Conservation (phyloP, 2,888 invertebrate genomes). For the Heliconius sara region DNA sequence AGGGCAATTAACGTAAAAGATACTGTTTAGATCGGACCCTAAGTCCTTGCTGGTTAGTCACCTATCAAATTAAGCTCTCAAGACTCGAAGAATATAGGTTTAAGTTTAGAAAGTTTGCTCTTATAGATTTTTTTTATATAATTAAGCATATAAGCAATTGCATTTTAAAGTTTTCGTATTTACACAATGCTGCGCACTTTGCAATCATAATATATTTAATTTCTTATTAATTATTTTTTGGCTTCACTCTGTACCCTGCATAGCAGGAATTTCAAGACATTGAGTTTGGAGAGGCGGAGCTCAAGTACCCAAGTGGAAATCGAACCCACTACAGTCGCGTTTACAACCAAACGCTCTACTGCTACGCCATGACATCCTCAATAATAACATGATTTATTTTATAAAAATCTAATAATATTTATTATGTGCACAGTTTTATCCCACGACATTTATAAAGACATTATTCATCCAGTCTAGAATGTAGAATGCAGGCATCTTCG, state of each 20-base stretch:
- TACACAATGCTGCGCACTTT: too few species aligned
- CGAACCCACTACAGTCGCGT: neutral
- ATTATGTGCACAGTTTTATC: neutral
- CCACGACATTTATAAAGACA: slow-evolving; percentile 21
- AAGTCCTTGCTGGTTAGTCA: slow-evolving; percentile 17
- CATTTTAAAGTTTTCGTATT: too few species aligned
- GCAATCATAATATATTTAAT: too few species aligned
- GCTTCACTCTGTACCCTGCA: too few species aligned
- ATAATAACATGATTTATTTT: neutral
- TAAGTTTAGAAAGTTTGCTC: neutral
- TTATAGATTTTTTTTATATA: too few species aligned
- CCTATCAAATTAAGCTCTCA: slow-evolving; percentile 30
- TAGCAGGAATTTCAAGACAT: too few species aligned
- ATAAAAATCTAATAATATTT: slow-evolving; percentile 1
- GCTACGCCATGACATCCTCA: neutral
- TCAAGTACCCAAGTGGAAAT: neutral
- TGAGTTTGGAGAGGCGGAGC: too few species aligned
- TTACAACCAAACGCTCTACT: neutral
- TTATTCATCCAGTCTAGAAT: slow-evolving; percentile 25
- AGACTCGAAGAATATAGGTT: neutral
- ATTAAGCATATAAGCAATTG: too few species aligned
- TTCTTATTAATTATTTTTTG: too few species aligned
- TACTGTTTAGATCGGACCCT: slow-evolving; percentile 15
- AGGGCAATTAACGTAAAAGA: slow-evolving; percentile 39
- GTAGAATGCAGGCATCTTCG: slow-evolving; percentile 8